A percentile compares a stretch with the other conserved stretches of the same genome.
These are phyloP conservation scores for Callosobruchus maculatus DNA, from an alignment of 2,888 invertebrate species.

Conservation along the genomic window DNA sequence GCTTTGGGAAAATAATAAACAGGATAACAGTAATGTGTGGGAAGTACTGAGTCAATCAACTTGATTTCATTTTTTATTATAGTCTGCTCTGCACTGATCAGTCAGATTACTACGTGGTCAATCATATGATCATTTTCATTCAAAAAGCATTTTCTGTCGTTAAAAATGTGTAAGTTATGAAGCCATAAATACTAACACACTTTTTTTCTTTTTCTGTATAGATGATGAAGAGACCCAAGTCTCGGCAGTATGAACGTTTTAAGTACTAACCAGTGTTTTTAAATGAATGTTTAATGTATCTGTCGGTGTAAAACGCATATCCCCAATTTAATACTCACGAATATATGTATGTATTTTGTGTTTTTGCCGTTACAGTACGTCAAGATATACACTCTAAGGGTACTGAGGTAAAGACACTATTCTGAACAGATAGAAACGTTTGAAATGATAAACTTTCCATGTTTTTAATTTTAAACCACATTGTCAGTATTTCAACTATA, in stretches of 20 bases:
- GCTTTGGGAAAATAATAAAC: no score
- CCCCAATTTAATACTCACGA: constrained; percentile 29
- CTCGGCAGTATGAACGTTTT: constrained; percentile 54
- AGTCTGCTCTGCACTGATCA: no score
- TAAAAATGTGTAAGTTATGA: neutral
- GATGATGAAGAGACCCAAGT: constrained; percentile 67
- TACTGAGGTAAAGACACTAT: constrained; percentile 29
- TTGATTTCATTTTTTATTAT: no score
- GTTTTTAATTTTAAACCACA: no score
- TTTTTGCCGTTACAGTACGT: neutral
- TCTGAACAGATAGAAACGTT: no score
- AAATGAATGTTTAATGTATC: constrained; percentile 22
- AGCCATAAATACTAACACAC: neutral
- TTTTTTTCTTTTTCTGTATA: constrained; percentile 45
- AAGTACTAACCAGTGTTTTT: constrained; percentile 32
- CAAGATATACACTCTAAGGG: neutral
- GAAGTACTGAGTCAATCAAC: no score
- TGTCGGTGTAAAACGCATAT: constrained; percentile 31
- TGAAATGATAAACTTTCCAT: no score
- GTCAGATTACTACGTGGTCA: no score
- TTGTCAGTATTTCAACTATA: no score
- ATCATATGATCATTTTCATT: neutral
- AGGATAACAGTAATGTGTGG: no score
- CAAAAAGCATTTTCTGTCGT: neutral
- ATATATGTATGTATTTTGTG: constrained; percentile 31